phyloP scores from a whole-genome alignment of 2,113 vertebrate genomes.

The Poeciliopsis retropinna region DNA sequence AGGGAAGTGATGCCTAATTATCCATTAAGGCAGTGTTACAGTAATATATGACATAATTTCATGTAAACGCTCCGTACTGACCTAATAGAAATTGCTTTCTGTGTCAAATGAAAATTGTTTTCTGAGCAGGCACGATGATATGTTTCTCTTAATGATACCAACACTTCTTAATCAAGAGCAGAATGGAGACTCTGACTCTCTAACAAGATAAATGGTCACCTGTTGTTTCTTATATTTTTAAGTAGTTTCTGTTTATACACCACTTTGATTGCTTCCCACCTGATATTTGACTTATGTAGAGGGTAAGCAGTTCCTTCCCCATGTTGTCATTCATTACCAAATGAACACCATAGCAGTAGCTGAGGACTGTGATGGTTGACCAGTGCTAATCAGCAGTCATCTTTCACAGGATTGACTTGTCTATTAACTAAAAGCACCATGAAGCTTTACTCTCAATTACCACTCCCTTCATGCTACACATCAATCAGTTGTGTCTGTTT shows the following conservation, averaged over 20 bases:
- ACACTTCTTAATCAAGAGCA: conserved; percentile 32
- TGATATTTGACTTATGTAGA: conserved; percentile 54
- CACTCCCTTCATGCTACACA: conserved; percentile 75
- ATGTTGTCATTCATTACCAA: conserved; percentile 69
- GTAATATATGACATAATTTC: conserved; percentile 31
- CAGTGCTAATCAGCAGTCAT: conserved; percentile 77
- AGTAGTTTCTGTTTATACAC: conserved; percentile 51
- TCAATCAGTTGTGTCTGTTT: conserved; percentile 78
- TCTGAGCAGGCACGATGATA: conserved; percentile 51
- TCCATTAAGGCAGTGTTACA: conserved; percentile 13
- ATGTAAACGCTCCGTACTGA: conserved; percentile 13
- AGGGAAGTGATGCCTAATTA: conserved; percentile 32
- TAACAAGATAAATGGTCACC: conserved; percentile 59
- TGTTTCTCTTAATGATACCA: conserved; percentile 51
- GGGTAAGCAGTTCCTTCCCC: conserved; percentile 16
- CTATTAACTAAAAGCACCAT: conserved; percentile 84
- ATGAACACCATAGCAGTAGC: conserved; percentile 57
- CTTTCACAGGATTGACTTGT: conserved; percentile 80
- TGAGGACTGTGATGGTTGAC: conserved; percentile 65
- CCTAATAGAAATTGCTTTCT: conserved; percentile 11
- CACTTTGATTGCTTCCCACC: conserved; percentile 39
- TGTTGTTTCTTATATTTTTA: conserved; percentile 66
- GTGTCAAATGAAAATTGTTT: conserved; percentile 8
- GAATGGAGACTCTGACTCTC: conserved; percentile 1
- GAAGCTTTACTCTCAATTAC: conserved; percentile 82